phyloP scores from a whole-genome alignment of 2,113 vertebrate genomes.

The Struthio camelus region DNA sequence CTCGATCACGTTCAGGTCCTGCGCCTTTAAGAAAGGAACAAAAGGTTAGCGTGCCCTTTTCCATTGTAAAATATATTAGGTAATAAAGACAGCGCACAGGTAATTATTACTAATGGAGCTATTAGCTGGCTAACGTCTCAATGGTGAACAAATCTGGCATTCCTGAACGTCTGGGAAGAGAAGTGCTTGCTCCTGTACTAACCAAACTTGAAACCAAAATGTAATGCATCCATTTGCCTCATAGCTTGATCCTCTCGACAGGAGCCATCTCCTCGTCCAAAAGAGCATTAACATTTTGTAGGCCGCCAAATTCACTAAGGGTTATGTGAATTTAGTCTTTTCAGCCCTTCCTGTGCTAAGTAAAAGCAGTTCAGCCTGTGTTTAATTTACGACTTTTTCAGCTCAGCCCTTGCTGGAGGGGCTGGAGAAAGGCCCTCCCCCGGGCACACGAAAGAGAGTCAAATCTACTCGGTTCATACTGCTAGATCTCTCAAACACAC shows the following conservation, averaged over 20 bases:
- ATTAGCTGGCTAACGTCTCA: neutral
- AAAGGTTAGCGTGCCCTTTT: neutral
- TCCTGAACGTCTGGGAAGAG: neutral
- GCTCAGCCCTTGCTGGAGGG: neutral
- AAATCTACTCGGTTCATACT: neutral
- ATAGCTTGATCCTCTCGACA: neutral
- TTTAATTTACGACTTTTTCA: neutral
- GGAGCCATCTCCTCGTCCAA: neutral
- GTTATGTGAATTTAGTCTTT: neutral
- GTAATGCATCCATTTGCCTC: neutral
- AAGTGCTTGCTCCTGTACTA: neutral
- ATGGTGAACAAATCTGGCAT: neutral
- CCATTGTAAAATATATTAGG: neutral
- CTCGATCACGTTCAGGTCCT: conserved; percentile 96
- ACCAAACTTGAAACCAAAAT: neutral
- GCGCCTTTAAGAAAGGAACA: conserved; percentile 80
- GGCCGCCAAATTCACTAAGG: neutral
- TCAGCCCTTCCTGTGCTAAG: neutral
- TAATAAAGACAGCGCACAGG: neutral
- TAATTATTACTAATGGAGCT: neutral
- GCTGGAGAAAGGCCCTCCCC: neutral
- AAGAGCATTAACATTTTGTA: neutral
- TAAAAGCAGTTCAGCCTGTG: neutral
- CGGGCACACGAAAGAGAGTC: neutral
- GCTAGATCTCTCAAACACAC: neutral